Base-by-base conservation (phyloP, 2,113 vertebrate genomes). In the Phoxinus phoxinus region DNA sequence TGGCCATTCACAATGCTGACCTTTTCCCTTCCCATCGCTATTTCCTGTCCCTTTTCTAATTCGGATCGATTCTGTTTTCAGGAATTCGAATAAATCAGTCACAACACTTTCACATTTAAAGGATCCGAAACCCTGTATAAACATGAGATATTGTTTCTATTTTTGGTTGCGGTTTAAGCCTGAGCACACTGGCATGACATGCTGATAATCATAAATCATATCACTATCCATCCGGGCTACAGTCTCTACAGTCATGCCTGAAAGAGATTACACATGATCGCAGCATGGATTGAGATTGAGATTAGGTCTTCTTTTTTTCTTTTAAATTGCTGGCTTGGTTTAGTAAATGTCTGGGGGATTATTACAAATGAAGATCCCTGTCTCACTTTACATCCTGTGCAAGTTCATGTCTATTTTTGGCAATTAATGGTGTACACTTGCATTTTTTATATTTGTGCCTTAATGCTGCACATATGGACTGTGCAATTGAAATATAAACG, bases 271-370 rank as follows among this genome's bases (percentile, higher is more conserved):
- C 86, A 85, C 77, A 81, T 71, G 71, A 48, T 87, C 79, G 90
- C 59, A 21, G n/a, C 71, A 71, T 89, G 90, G 90, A 93, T 93
- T 94, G 86, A 80, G 56, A 84, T 87, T 75, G 89, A 94, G 92
- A 93, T 93, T 92, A 92, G 90, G 87, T 53, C 86, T 84, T 87
- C 37, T 84, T 91, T 92, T 90, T 93, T 89, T 91, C 91, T 90
- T 46, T 93, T 91, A 91, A 91, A 93, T 86, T 87, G 87, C 91
- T 91, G 90, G 89, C 90, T 92, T 91, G 90, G 86, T 93, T 92
- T 91, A 91, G 90, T 82, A 88, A 89, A 93, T 91, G 90, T 93
- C 90, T 90, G 82, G 84, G 79, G 86, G 91, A 93, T 93, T 92
- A 93, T 89, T 89, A 78, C 90, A 92, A 93, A 93, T 86, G 83